A percentile compares a stretch with the other conserved stretches of the same genome.
These are phyloP conservation scores for Clostera curtula DNA, from an alignment of 2,888 invertebrate species.

Conservation along the genomic window DNA sequence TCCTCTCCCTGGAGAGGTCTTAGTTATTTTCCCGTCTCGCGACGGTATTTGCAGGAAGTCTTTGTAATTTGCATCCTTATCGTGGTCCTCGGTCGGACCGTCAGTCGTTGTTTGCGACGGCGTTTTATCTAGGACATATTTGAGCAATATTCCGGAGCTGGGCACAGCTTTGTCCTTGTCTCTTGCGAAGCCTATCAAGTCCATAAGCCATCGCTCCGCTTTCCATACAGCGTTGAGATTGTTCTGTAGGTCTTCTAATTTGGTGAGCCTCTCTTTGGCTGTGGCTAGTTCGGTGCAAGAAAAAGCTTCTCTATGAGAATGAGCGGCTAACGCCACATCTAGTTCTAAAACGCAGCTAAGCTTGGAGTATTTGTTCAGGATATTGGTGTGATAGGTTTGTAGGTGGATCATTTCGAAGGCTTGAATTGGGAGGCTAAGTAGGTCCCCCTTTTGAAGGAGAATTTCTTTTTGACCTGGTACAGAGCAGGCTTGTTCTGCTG, in stretches of 20 bases:
- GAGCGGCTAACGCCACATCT: conserved; percentile 93
- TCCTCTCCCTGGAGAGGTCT: conserved; percentile 85
- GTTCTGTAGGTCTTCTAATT: conserved; percentile 88
- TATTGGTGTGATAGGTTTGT: conserved; percentile 92
- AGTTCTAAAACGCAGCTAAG: conserved; percentile 95
- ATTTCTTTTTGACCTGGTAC: conserved; percentile 91
- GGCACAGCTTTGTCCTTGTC: conserved; percentile 76
- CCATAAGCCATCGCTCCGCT: conserved; percentile 96
- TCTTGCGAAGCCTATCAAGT: conserved; percentile 94
- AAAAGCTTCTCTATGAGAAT: conserved; percentile 95
- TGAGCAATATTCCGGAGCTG: conserved; percentile 66
- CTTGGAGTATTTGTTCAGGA: conserved; percentile 93
- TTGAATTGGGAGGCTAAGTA: conserved; percentile 93
- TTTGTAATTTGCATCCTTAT: conserved; percentile 59
- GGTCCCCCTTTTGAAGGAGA: conserved; percentile 87
- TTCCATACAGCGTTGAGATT: conserved; percentile 94
- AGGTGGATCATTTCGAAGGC: conserved; percentile 96
- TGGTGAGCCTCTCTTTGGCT: conserved; percentile 88
- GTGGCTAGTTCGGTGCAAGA: conserved; percentile 89
- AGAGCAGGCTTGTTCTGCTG: conserved; percentile 93
- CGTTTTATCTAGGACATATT: conserved; percentile 53
- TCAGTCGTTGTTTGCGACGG: conserved; percentile 41
- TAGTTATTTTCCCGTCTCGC: conserved; percentile 82
- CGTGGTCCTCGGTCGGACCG: conserved; percentile 51
- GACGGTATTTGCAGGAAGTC: conserved; percentile 80